phyloP scores from a whole-genome alignment of 2,113 vertebrate species.

The Lates calcarifer region DNA sequence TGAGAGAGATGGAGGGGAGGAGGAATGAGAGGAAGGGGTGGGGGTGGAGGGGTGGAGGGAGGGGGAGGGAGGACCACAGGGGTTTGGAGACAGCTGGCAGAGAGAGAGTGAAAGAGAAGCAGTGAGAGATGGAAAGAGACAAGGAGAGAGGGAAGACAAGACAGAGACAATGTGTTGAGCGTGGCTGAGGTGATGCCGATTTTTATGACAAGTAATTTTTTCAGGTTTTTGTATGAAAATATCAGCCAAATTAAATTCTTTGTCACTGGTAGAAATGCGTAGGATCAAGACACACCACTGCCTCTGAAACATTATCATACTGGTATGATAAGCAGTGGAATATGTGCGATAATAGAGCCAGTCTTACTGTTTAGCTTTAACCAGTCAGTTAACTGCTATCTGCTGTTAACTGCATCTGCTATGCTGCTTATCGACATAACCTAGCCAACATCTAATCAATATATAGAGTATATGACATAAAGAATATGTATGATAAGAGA shows the following conservation, averaged over 20 bases:
- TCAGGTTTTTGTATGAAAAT: not conserved
- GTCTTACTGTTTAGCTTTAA: not conserved
- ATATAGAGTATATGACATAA: constrained; percentile 17
- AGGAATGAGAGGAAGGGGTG: constrained; percentile 73
- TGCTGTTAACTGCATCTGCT: no score
- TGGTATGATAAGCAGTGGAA: not conserved
- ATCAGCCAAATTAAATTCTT: not conserved
- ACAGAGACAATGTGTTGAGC: constrained; percentile 58
- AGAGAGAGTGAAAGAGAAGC: constrained; percentile 28
- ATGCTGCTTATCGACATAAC: constrained; percentile 3
- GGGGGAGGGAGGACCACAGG: constrained; percentile 62
- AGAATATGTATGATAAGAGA: not conserved
- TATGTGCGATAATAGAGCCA: not conserved
- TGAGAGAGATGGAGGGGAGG: constrained; percentile 81
- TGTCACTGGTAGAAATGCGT: not conserved
- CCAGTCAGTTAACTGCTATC: constrained; percentile 2
- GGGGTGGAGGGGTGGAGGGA: constrained; percentile 64
- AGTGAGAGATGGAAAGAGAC: constrained; percentile 29
- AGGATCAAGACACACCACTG: not conserved
- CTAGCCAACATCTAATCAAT: constrained; percentile 17
- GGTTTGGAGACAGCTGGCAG: constrained; percentile 80
- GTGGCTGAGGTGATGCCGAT: constrained; percentile 19
- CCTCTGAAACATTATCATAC: not conserved
- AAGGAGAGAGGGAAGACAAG: constrained; percentile 51
- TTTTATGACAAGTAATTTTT: constrained; percentile 16